Percentiles rank a stretch among this genome's conserved stretches.
phyloP scores from a whole-genome alignment of 64 coral and sea anemone species.

The Dendrophyllia cribrosa region DNA sequence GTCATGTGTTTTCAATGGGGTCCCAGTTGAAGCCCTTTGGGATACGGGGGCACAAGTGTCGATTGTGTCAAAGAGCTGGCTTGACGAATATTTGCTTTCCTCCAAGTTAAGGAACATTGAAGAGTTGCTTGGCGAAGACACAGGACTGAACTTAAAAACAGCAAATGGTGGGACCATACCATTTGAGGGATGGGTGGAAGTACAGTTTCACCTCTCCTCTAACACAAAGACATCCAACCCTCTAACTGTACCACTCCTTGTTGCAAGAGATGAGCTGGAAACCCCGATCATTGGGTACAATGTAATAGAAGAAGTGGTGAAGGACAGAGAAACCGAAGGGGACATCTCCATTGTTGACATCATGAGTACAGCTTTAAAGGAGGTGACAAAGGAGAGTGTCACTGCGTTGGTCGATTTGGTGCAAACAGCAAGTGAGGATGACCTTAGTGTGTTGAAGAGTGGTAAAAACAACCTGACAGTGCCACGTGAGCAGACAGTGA shows the following conservation, averaged over 20 bases:
- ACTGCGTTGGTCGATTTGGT: conserved; percentile 13
- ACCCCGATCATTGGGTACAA: conserved; percentile 44
- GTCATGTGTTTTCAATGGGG: background rate
- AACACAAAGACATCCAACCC: background rate
- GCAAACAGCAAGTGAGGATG: background rate
- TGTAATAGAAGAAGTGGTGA: conserved; percentile 38
- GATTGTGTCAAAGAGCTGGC: conserved; percentile 18
- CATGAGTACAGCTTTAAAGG: background rate
- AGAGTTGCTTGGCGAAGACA: conserved; percentile 11
- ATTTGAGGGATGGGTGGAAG: conserved; percentile 38
- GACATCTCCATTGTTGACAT: background rate
- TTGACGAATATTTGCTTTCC: background rate
- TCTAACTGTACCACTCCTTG: conserved; percentile 39
- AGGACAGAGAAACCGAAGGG: background rate
- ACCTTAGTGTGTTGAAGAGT: conserved; percentile 9
- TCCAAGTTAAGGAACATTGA: background rate
- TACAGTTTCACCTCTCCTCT: background rate
- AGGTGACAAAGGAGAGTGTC: background rate
- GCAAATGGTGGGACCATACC: conserved; percentile 66
- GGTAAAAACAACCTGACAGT: background rate
- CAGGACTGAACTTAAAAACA: conserved; percentile 29
- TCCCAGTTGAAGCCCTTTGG: conserved; percentile 15
- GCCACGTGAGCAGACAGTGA: background rate
- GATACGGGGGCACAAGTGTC: conserved; percentile 51
- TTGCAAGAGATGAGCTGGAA: conserved; percentile 24